These are phyloP conservation scores for Microcebus tavaratra DNA, from an alignment of 2,113 vertebrate genomes.

Conservation along the genomic window DNA sequence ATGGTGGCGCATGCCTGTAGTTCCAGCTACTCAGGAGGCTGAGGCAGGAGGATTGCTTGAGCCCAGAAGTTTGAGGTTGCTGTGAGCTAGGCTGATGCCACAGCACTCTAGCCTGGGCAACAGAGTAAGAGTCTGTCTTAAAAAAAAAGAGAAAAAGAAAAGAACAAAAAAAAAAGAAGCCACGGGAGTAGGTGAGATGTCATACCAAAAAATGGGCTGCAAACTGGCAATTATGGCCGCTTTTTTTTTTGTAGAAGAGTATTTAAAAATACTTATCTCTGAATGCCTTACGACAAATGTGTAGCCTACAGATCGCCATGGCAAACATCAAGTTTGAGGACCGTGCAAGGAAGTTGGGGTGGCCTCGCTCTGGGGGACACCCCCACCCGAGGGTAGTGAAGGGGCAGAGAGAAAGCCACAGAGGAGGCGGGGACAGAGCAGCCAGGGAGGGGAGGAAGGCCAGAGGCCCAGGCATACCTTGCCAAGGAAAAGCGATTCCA, in stretches of 20 bases:
- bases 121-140: too few species aligned
- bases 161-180: too few species aligned
- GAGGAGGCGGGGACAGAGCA: neutral
- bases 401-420: neutral
- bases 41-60: too few species aligned
- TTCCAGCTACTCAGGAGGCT: too few species aligned
- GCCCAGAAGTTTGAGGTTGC: too few species aligned
- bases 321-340: neutral
- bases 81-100: too few species aligned
- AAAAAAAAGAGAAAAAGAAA: too few species aligned
- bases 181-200: neutral
- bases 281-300: neutral
- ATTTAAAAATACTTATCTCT: neutral
- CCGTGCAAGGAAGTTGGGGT: fast-evolving
- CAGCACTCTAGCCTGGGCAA: too few species aligned
- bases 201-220: neutral
- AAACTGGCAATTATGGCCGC: neutral
- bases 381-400: neutral
- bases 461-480: fast-evolving
- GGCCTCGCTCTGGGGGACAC: neutral
- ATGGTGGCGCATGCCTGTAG: too few species aligned
- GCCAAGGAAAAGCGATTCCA: neutral
- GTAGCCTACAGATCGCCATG: too few species aligned
- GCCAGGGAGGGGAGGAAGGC: neutral
- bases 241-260: neutral